Evolutionary conservation across 2,888 invertebrate genomes (phyloP).

Genomic region (Peribatodes rhomboidaria): DNA sequence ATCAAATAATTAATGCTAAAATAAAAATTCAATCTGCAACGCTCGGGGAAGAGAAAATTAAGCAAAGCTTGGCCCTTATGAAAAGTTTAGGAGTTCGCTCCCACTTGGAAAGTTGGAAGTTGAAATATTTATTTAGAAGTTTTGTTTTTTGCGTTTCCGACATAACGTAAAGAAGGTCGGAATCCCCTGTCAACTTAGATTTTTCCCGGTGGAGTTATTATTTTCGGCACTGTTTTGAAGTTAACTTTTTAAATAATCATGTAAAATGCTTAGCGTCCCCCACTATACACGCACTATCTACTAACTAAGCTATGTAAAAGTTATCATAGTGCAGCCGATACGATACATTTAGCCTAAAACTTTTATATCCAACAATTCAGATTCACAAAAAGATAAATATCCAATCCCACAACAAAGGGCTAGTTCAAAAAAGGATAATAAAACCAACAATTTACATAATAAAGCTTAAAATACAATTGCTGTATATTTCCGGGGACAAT

Average conservation of each 20-base stretch:
- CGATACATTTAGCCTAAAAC: background rate
- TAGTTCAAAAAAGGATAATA: constrained; percentile 23
- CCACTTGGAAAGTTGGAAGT: constrained; percentile 13
- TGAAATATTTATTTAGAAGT: constrained; percentile 36
- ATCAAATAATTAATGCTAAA: background rate
- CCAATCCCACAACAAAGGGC: constrained; percentile 14
- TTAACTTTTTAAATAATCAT: constrained; percentile 10
- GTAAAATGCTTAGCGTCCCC: background rate
- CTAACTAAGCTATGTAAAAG: background rate
- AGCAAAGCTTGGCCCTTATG: constrained; percentile 4
- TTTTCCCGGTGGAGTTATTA: constrained; percentile 27
- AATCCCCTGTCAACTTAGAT: constrained; percentile 29
- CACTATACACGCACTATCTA: no score
- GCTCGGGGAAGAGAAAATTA: constrained; percentile 4
- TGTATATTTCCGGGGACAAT: constrained; percentile 32
- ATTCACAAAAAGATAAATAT: constrained; percentile 3
- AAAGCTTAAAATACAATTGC: constrained; percentile 31
- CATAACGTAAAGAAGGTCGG: constrained; percentile 17
- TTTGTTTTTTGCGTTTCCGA: constrained; percentile 25
- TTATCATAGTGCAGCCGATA: background rate
- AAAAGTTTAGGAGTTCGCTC: constrained; percentile 22
- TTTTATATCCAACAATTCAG: background rate
- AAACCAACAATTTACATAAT: constrained; percentile 25
- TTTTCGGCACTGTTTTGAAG: constrained; percentile 31
- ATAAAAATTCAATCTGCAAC: background rate